Base-by-base conservation (phyloP, 1,140 invertebrate genomes). In the Hylaeus anthracinus region DNA sequence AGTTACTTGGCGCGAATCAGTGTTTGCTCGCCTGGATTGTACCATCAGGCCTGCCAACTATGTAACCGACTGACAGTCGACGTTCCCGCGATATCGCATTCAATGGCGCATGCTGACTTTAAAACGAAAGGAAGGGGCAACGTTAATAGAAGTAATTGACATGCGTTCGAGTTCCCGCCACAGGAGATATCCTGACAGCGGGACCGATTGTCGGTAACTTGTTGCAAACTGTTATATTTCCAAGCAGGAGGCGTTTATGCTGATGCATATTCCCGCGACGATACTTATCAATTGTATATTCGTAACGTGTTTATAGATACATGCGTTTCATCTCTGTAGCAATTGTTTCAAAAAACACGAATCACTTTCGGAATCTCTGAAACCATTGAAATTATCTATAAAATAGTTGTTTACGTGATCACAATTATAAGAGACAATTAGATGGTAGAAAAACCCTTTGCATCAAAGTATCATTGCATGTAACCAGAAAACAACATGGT, bases 1-100 rank as follows among this genome's bases (percentile, higher is more conserved):
- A 86, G 83, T 81, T 79, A 82, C 69, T 82, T 79, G 60, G 43
- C 56, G 63, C 56, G 65, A 74, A 72, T 26, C 43, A 83, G 78
- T 61, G 39, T 80, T 77, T 71, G 67, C 63, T 45, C 58, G 60
- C 67, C 63, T 82, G 75, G 9, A 63, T 48, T 43, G 26, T 43
- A 15, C 45, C 3, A 6, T 58, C 83, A 84, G 79, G 41, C n/a
- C n/a, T 75, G 8, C 83, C 83, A 82, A 82, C 66, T 3, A 26
- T 10, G 8, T 41, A 12, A 48, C 43, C 39, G 12, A 1, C 43
- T 48, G 72, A 70, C n/a, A 60, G 55, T 53, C 4, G 45, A 41
- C 26, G 3, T 76, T 63, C 64, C 65, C 73, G 73, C 56, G 48
- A 3, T 55, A 41, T 1, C 14, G 48, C 66, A 1, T 66, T 58